These are phyloP conservation scores for Acipenser oxyrinchus DNA, from an alignment of 2,797 vertebrate species.

Conservation along the genomic window DNA sequence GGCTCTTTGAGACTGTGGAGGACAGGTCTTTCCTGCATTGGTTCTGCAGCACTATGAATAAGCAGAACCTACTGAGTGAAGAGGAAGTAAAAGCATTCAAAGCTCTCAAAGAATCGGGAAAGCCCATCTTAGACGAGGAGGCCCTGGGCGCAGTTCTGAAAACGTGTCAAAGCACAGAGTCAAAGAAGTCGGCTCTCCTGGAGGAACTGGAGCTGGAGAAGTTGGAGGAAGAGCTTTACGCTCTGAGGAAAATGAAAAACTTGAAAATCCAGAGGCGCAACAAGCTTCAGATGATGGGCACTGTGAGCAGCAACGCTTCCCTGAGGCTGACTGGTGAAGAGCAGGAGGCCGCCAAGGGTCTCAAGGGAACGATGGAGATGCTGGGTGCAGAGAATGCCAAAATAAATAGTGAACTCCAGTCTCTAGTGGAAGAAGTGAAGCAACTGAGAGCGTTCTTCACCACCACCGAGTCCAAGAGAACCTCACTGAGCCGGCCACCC, in stretches of 20 bases:
- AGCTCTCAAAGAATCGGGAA: slow-evolving; percentile 53
- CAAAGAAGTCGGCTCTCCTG: slow-evolving; percentile 26
- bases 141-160: slow-evolving; percentile 72
- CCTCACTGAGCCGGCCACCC: slow-evolving; percentile 15
- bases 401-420: slow-evolving; percentile 59
- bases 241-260: slow-evolving; percentile 59
- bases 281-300: slow-evolving; percentile 61
- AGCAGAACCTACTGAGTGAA: slow-evolving; percentile 55
- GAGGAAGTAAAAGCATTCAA: slow-evolving; percentile 66
- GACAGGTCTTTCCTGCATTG: slow-evolving; percentile 72
- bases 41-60: slow-evolving; percentile 71
- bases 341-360: slow-evolving; percentile 35
- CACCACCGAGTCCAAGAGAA: slow-evolving; percentile 15
- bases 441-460: slow-evolving; percentile 56
- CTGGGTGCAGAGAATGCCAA: slow-evolving; percentile 57
- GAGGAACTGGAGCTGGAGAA: slow-evolving; percentile 51
- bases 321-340: slow-evolving; percentile 48
- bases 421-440: slow-evolving; percentile 49
- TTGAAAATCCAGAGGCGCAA: slow-evolving; percentile 65
- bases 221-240: slow-evolving; percentile 69
- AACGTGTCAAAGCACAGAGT: slow-evolving; percentile 45
- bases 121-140: slow-evolving; percentile 67
- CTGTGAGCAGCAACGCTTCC: slow-evolving; percentile 44
- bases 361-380: slow-evolving; percentile 49
- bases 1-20: slow-evolving; percentile 79